Base-by-base conservation (phyloP, 2,888 invertebrate genomes). In the Heliconius ismenius region DNA sequence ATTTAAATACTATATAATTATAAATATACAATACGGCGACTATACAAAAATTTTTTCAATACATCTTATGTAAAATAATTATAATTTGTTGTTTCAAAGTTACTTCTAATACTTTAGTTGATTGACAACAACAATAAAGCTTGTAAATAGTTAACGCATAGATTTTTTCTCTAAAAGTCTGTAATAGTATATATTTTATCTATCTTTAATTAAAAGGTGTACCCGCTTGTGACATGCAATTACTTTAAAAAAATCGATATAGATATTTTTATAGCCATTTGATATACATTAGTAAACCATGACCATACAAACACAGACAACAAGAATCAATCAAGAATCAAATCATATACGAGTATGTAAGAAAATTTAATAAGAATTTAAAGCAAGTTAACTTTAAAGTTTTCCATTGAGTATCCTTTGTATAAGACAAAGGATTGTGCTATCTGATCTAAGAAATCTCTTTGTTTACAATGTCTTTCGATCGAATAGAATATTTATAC, bases 351-450 rank as follows among this genome's bases (percentile, higher is more conserved):
- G 4, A 28, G 28, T 32, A 32, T n/a, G 24, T 54, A 39, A 39
- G 65, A 67, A 7, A 39, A 39, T 67, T 2, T 67, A 24, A 67
- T 39, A 67, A 67, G 39, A 67, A 39, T 67, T 67, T 39, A 67
- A 24, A 39, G 7, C 24, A 32, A 64, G 10, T 64, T 21, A 67
- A 24, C 36, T 39, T 36, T 39, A 21, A 64, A 67, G 15, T 24
- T 39, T 39, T 39, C 65, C 24, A 39, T 39, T 67, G 39, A 49
- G 43, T 54, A 9, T 67, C 65, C 11, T 67, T n/a, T 39, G 15
- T 32, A 32, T 7, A 32, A 32, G 32, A 32, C 32, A 32, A 32
- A 32, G 7, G 7, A 32, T 9, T 32, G 32, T 32, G 32, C 32
- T 32, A 32, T 32, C 32, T 32, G 32, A 32, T 32, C 39, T 67